Percentiles rank a stretch among this genome's conserved stretches.
These are phyloP conservation scores for Baryphthengus martii DNA, from an alignment of 2,113 vertebrate species.

Conservation along the genomic window DNA sequence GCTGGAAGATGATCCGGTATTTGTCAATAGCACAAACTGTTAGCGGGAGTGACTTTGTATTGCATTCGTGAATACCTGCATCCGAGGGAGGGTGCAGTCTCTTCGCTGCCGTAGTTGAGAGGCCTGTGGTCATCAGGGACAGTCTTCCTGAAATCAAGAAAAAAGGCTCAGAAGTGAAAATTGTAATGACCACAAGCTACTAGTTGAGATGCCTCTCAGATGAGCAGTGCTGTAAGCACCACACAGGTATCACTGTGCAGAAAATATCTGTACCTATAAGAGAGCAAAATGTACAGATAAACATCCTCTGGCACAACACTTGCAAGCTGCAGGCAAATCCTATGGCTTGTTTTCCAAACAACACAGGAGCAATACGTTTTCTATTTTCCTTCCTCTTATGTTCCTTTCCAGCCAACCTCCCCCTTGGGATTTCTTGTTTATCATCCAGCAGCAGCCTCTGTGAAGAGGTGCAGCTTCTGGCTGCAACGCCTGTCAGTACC, in stretches of 20 bases:
- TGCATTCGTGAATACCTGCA: neutral
- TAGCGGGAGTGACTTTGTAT: neutral
- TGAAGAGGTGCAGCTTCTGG: constrained; percentile 6
- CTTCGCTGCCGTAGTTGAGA: neutral
- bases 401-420: neutral
- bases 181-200: neutral
- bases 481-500: constrained; percentile 13
- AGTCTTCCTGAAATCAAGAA: neutral
- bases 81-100: neutral
- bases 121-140: neutral
- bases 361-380: neutral
- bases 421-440: constrained; percentile 15
- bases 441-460: constrained; percentile 42
- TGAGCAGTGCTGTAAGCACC: neutral
- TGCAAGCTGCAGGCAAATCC: neutral
- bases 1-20: neutral
- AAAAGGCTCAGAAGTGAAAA: neutral
- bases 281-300: neutral
- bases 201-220: neutral
- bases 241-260: neutral
- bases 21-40: neutral
- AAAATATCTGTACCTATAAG: neutral
- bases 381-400: neutral
- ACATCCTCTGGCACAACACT: neutral
- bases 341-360: neutral